Evolutionary conservation across 2,113 vertebrate genomes (phyloP).

Genomic region (Sinocyclocheilus rhinocerous): DNA sequence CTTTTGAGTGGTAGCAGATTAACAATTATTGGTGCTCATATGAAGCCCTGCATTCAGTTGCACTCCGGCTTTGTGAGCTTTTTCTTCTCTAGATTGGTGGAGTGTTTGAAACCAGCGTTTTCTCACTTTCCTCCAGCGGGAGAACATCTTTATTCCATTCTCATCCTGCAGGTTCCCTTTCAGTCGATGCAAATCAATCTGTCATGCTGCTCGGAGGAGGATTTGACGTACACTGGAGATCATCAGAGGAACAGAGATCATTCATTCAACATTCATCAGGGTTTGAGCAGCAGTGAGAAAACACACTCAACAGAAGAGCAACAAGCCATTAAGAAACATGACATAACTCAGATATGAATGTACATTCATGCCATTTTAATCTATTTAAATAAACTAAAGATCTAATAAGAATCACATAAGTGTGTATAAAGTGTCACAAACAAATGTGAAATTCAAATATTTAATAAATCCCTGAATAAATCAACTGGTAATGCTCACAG

Average conservation of each 20-base stretch:
- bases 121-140: background rate
- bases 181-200: background rate
- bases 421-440: too few species aligned
- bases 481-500: background rate
- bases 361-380: too few species aligned
- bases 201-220: background rate
- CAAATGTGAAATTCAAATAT: background rate
- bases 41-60: background rate
- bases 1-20: background rate
- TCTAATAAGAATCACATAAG: too few species aligned
- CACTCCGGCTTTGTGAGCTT: background rate
- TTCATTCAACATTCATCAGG: background rate
- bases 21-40: background rate
- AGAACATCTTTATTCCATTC: background rate
- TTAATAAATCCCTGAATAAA: background rate
- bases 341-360: too few species aligned
- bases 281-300: background rate
- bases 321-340: too few species aligned
- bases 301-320: too few species aligned
- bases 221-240: background rate
- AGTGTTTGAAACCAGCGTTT: background rate
- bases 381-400: too few species aligned
- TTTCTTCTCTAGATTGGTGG: background rate
- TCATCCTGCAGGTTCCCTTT: background rate
- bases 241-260: background rate